A percentile compares a stretch with the other conserved stretches of the same genome.
phyloP scores from a whole-genome alignment of 2,888 invertebrate genomes.

The Tubulanus polymorphus region DNA sequence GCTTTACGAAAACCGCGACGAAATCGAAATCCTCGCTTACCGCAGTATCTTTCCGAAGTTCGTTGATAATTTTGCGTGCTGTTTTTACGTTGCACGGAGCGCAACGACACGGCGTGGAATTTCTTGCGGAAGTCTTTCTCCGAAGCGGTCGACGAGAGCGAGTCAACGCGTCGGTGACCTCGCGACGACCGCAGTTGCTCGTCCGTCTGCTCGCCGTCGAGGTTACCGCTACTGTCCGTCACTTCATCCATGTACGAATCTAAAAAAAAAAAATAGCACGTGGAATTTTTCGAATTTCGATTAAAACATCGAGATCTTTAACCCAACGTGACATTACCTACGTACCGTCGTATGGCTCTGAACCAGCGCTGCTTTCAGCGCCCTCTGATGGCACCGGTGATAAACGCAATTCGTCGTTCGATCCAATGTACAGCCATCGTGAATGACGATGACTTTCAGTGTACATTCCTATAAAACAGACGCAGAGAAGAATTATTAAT shows the following conservation, averaged over 20 bases:
- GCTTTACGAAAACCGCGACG: too few relatives aligned
- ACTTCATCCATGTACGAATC: not conserved
- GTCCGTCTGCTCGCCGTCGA: too few relatives aligned
- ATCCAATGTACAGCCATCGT: constrained; percentile 73
- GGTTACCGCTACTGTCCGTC: too few relatives aligned
- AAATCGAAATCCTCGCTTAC: constrained; percentile 18
- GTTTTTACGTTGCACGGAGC: constrained; percentile 33
- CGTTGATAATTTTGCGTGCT: constrained; percentile 40
- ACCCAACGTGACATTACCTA: not conserved
- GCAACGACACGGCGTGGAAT: constrained; percentile 28
- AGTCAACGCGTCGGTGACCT: constrained; percentile 35
- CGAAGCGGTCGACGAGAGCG: constrained; percentile 33
- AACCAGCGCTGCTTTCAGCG: not conserved
- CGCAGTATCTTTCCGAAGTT: constrained; percentile 31
- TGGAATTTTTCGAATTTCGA: not conserved
- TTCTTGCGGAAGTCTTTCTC: constrained; percentile 34
- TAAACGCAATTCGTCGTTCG: constrained; percentile 54
- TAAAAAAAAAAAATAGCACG: not conserved
- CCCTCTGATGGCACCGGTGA: not conserved
- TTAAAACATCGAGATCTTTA: not conserved
- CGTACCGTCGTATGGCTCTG: not conserved
- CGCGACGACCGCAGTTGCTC: too few relatives aligned
- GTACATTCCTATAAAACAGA: constrained; percentile 61
- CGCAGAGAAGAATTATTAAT: too few relatives aligned
- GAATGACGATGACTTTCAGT: constrained; percentile 69